These are phyloP conservation scores for Cichladusa arquata DNA, from an alignment of 2,113 vertebrate species.

Conservation along the genomic window DNA sequence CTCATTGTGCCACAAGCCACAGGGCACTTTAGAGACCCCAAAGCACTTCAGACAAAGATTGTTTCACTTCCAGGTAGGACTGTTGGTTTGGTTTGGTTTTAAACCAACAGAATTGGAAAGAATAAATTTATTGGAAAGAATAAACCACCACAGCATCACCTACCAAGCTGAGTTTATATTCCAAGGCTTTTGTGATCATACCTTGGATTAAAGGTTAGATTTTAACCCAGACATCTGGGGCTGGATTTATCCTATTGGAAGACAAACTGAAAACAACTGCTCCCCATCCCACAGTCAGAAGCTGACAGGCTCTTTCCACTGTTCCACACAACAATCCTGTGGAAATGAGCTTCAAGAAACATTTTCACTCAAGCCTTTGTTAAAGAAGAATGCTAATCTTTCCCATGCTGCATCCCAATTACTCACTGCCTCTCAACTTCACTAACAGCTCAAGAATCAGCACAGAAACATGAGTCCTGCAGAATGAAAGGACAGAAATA, in stretches of 20 bases:
- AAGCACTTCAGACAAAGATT: too few species aligned
- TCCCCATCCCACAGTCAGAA: background rate
- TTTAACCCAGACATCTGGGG: background rate
- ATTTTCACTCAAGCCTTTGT: slow-evolving; percentile 28
- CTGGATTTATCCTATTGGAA: background rate
- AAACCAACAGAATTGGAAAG: too few species aligned
- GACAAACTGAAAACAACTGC: background rate
- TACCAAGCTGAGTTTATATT: background rate
- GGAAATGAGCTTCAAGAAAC: slow-evolving; percentile 43
- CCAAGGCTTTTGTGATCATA: background rate
- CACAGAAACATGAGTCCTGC: background rate
- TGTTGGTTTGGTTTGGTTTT: too few species aligned
- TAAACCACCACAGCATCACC: too few species aligned
- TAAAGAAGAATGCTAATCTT: slow-evolving; percentile 34
- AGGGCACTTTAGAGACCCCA: too few species aligned
- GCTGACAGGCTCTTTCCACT: background rate
- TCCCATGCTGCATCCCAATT: slow-evolving; percentile 11
- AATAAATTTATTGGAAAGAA: too few species aligned
- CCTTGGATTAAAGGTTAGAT: background rate
- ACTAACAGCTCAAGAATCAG: slow-evolving; percentile 3
- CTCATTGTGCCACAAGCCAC: too few species aligned
- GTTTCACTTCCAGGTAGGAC: too few species aligned
- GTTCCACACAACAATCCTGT: slow-evolving; percentile 16
- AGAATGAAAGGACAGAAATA: background rate
- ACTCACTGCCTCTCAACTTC: slow-evolving; percentile 23